Conservation (phyloP, 2,797 vertebrate species). For the Enteromius viviparus region DNA sequence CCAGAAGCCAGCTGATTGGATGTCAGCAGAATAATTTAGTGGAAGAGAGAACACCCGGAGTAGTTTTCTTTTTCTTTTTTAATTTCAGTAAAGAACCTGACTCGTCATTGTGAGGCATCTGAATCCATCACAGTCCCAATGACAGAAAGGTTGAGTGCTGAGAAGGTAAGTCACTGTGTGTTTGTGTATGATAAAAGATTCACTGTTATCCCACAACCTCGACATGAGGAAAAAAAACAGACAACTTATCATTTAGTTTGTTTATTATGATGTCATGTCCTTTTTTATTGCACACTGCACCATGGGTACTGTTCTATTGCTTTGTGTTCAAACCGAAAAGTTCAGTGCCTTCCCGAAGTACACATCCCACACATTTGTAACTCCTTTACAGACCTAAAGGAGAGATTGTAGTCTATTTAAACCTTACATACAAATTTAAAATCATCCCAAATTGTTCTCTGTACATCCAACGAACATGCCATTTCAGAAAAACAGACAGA, state of each 20-base stretch:
- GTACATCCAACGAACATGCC: constrained; percentile 8
- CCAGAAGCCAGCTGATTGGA: constrained; percentile 52
- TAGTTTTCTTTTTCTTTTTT: neutral
- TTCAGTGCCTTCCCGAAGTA: constrained; percentile 48
- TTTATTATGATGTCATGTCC: constrained; percentile 79
- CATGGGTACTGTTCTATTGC: constrained; percentile 76
- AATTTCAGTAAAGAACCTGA: neutral
- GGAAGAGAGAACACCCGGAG: constrained; percentile 2
- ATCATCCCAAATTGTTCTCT: neutral
- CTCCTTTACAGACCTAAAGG: constrained; percentile 21
- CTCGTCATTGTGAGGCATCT: constrained; percentile 23
- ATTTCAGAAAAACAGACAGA: constrained; percentile 14
- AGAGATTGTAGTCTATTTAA: neutral
- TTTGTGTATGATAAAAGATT: constrained; percentile 9
- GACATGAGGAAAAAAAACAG: constrained; percentile 25
- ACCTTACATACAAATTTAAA: neutral
- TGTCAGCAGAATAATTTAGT: constrained; percentile 55
- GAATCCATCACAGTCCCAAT: constrained; percentile 10
- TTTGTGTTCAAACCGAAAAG: constrained; percentile 64
- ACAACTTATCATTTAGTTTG: constrained; percentile 57
- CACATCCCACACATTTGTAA: constrained; percentile 7
- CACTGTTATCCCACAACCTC: neutral
- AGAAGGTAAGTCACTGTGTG: neutral
- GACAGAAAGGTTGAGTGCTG: neutral
- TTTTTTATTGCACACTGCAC: constrained; percentile 78